These are phyloP conservation scores for Macrotis lagotis DNA, from an alignment of 2,113 vertebrate genomes.

Conservation along the genomic window DNA sequence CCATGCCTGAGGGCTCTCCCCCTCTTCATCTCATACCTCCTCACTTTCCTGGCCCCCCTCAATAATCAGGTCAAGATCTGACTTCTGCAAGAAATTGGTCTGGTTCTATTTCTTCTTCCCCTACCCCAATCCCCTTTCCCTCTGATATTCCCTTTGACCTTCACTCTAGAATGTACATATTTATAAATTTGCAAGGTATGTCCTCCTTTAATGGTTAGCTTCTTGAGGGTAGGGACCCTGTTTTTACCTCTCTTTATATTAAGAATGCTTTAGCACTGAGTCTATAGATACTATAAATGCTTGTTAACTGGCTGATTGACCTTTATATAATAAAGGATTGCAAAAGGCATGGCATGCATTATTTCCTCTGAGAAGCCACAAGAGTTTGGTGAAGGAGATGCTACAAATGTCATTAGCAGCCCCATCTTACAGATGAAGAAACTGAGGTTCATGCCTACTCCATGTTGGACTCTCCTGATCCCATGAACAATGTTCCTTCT, in stretches of 20 bases:
- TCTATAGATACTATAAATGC: too few relatives aligned
- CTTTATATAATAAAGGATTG: neutral
- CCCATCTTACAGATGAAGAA: neutral
- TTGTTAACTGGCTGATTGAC: neutral
- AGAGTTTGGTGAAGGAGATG: neutral
- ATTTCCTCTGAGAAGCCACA: neutral
- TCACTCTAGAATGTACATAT: neutral
- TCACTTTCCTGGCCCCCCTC: neutral
- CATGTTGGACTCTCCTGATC: neutral
- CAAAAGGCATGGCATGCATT: neutral
- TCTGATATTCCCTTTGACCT: neutral
- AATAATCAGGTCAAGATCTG: neutral
- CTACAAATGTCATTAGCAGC: neutral
- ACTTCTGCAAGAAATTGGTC: neutral
- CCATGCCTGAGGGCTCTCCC: neutral
- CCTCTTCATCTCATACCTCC: neutral
- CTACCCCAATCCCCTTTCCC: neutral
- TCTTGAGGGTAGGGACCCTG: too few relatives aligned
- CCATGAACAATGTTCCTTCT: neutral
- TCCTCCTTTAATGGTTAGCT: too few relatives aligned
- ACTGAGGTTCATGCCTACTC: neutral
- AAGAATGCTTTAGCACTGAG: too few relatives aligned
- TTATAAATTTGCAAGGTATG: too few relatives aligned
- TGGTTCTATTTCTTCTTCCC: neutral
- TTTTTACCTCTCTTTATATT: too few relatives aligned